These are phyloP conservation scores for Nematolebias whitei DNA, from an alignment of 2,113 vertebrate species.

Conservation along the genomic window DNA sequence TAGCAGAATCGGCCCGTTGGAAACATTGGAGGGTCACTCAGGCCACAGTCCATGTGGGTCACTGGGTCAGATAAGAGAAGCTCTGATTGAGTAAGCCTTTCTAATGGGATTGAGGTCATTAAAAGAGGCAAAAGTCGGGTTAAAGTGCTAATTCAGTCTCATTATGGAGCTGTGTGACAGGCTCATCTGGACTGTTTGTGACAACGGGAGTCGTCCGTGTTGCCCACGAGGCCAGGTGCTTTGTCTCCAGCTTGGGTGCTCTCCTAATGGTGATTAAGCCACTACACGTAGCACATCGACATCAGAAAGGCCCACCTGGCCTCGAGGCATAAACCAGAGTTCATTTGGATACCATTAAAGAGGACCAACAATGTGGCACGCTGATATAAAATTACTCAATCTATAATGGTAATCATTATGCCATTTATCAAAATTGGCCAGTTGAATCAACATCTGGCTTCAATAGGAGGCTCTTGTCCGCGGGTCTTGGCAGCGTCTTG, in stretches of 20 bases:
- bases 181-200: constrained; percentile 59
- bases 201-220: constrained; percentile 27
- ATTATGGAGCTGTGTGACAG: constrained; percentile 50
- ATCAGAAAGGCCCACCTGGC: constrained; percentile 72
- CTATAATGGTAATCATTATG: constrained; percentile 79
- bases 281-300: constrained; percentile 43
- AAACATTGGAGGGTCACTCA: constrained; percentile 31
- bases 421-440: constrained; percentile 84
- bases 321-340: constrained; percentile 57
- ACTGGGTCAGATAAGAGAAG: constrained; percentile 60
- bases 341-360: constrained; percentile 77
- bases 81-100: constrained; percentile 64
- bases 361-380: constrained; percentile 68
- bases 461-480: constrained; percentile 77
- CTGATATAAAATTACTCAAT: constrained; percentile 78
- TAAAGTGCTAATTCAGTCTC: constrained; percentile 66
- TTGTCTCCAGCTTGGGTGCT: constrained; percentile 27
- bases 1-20: constrained; percentile 22
- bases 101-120: constrained; percentile 66
- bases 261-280: constrained; percentile 36
- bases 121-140: constrained; percentile 55
- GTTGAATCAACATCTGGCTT: constrained; percentile 85
- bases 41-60: constrained; percentile 68
- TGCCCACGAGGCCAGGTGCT: constrained; percentile 42
- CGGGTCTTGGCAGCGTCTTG: constrained; percentile 80